A percentile compares a stretch with the other conserved stretches of the same genome.
Conservation (phyloP, 2,888 invertebrate genomes). For the Stenchaetothrips biformis region DNA sequence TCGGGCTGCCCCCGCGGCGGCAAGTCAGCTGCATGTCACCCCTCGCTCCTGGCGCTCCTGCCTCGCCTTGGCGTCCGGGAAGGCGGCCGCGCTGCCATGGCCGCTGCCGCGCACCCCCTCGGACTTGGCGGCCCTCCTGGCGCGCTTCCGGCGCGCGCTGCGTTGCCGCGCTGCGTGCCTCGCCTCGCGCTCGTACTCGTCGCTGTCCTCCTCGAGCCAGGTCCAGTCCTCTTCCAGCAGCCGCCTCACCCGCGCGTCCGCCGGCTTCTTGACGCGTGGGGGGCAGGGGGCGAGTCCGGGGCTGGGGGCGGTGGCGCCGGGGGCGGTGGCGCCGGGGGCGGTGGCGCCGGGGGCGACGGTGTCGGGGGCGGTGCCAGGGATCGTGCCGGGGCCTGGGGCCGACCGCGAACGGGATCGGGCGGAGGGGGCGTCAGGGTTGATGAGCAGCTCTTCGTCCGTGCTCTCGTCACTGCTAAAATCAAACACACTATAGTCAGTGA, state of each 20-base stretch:
- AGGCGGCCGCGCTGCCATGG: background rate
- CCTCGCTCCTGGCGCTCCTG: background rate
- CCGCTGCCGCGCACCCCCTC: background rate
- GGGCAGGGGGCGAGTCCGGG: background rate
- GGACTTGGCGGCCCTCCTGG: background rate
- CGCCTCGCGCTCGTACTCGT: background rate
- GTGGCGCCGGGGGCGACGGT: no score
- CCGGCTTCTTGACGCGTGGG: no score
- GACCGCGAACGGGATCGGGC: background rate
- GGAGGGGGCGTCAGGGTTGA: background rate
- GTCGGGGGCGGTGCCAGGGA: background rate
- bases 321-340: background rate
- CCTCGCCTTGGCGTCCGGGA: background rate
- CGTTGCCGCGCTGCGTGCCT: constrained; percentile 1
- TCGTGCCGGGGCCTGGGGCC: background rate
- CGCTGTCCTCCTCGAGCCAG: constrained; percentile 12
- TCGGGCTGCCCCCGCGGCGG: no score
- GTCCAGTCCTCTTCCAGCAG: constrained; percentile 20
- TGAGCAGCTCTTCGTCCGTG: constrained; percentile 20
- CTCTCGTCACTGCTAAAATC: constrained; percentile 24
- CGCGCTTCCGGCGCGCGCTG: background rate
- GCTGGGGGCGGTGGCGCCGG: background rate
- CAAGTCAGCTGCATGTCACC: no score
- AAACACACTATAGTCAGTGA: constrained; percentile 25
- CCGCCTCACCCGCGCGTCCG: background rate